Evolutionary conservation across 2,797 vertebrate species (phyloP).

Genomic region (Cuniculus paca): DNA sequence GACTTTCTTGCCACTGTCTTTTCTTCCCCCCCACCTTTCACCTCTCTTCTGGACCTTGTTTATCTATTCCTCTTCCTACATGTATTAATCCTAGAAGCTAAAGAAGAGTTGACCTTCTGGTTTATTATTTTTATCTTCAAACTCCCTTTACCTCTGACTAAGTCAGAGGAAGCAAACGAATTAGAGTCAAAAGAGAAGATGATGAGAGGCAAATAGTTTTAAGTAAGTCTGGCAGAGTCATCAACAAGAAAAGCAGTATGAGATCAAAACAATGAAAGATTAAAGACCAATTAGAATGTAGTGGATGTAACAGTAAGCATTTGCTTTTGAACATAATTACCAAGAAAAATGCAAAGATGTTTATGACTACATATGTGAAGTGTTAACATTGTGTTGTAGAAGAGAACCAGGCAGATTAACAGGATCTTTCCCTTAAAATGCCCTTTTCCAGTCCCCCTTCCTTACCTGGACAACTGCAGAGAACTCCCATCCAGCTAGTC

Average conservation of each 20-base stretch:
- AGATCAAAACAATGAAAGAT: not conserved
- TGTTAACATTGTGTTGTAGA: not conserved
- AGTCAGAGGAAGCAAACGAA: not conserved
- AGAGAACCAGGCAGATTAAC: not conserved
- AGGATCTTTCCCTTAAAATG: not conserved
- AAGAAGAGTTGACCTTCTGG: not conserved
- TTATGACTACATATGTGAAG: not conserved
- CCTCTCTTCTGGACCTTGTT: not conserved
- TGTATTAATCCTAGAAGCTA: not conserved
- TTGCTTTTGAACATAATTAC: not conserved
- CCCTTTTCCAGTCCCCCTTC: not conserved
- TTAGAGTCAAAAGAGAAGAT: not conserved
- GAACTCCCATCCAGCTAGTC: not conserved
- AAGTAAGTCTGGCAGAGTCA: not conserved
- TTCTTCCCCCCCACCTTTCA: not conserved
- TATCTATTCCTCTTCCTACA: not conserved
- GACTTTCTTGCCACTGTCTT: not conserved
- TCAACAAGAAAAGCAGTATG: rapidly evolving
- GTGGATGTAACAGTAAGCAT: not conserved
- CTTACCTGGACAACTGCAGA: not conserved
- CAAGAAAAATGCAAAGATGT: not conserved
- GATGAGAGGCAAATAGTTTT: not conserved
- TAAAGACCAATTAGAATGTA: not conserved
- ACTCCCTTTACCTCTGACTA: not conserved
- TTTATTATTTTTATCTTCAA: not conserved